These are phyloP conservation scores for Ptychobarbus kaznakovi DNA, from an alignment of 2,797 vertebrate species.

Conservation along the genomic window DNA sequence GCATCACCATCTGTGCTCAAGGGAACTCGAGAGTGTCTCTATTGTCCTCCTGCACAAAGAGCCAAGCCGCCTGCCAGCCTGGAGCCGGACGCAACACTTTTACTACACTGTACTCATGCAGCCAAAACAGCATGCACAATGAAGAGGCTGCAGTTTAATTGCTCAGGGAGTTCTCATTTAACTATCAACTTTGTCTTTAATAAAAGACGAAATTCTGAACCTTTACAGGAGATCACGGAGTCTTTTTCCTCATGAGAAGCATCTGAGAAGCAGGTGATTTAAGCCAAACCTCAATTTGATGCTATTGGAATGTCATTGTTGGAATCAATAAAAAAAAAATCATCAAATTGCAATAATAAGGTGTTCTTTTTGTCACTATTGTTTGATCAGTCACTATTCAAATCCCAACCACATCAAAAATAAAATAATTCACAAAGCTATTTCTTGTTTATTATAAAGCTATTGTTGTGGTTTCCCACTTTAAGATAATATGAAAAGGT, in stretches of 20 bases:
- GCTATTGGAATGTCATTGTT: neutral
- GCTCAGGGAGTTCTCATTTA: constrained; percentile 10
- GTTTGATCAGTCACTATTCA: neutral
- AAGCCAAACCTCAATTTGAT: neutral
- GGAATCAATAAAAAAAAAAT: neutral
- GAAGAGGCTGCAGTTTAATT: neutral
- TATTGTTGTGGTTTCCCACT: neutral
- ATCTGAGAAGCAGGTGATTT: neutral
- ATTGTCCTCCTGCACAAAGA: constrained; percentile 69
- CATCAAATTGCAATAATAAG: neutral
- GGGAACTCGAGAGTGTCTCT: constrained; percentile 69
- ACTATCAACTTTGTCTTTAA: neutral
- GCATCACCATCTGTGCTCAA: constrained; percentile 73
- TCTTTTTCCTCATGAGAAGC: neutral
- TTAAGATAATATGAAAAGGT: neutral
- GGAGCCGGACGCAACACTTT: constrained; percentile 1
- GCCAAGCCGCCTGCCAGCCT: constrained; percentile 6
- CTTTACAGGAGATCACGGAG: neutral
- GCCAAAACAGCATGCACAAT: constrained; percentile 17
- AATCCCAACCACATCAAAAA: neutral
- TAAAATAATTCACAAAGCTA: neutral
- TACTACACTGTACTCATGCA: constrained; percentile 25
- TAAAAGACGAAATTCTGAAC: neutral
- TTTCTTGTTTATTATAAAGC: neutral
- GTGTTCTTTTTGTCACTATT: neutral